Base-by-base conservation (phyloP, 2,113 vertebrate species). In the Oncorhynchus tshawytscha region DNA sequence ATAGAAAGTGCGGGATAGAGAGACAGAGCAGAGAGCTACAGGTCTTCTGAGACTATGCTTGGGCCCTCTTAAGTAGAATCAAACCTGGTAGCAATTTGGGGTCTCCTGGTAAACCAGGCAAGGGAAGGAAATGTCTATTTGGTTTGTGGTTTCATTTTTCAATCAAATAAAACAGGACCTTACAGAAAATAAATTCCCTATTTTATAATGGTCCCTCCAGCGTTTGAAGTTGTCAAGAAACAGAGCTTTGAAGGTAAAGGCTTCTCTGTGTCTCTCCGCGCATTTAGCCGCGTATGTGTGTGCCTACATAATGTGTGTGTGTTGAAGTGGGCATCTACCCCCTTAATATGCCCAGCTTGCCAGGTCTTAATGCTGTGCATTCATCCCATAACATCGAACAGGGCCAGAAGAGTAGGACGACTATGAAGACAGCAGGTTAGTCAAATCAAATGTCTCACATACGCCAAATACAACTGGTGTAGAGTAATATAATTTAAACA, bases 151-250 rank as follows among this genome's bases (percentile, higher is more conserved):
- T 93, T 93, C 86, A 91, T 91, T 92, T 94, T 91, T 92, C 92
- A 91, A 91, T 93, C 88, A 91, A 92, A 91, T 93, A 92, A 92
- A 93, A 93, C 91, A 93, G 70, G 45, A 85, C 88, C 88, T 90
- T 87, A 83, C 88, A 90, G 92, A 91, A 90, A 92, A 92, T 93
- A 89, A 87, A 91, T 92, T 90, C 90, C 90, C 85, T 84, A 79
- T 89, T 90, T 89, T 90, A 91, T 90, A 91, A 93, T 88, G 90
- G 88, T 78, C 84, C 88, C 88, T 87, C 82, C 77, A 74, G 88
- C 73, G 84, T 91, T 94, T 90, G 92, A 92, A 91, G 92, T 81
- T 68, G 74, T 86, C 78, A 71, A 87, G 86, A 81, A 87, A 81
- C 80, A 73, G 84, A 77, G 11, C 91, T 92, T 92, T 91, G 90